Evolutionary conservation across 2,888 invertebrate genomes (phyloP).

Genomic region (Gastracanthus pulcherrimus): DNA sequence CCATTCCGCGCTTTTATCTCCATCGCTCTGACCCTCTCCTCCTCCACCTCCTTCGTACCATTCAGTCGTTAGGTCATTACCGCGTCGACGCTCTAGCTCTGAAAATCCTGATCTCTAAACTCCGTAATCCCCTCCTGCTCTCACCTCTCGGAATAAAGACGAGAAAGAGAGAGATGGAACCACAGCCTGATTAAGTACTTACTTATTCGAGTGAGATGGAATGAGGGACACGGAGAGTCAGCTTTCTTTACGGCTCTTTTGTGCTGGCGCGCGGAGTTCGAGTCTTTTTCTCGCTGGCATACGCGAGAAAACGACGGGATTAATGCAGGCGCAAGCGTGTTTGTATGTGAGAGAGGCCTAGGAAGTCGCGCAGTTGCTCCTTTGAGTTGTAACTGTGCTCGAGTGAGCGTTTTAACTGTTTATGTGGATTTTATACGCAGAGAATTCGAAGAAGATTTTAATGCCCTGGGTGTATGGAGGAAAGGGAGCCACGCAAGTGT

Average conservation of each 20-base stretch:
- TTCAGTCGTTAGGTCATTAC: conserved; percentile 34
- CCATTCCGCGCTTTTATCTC: conserved; percentile 32
- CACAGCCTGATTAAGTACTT: neutral
- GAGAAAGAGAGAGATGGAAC: neutral
- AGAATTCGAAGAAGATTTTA: neutral
- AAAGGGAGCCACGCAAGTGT: neutral
- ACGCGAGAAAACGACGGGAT: neutral
- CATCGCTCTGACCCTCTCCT: conserved; percentile 46
- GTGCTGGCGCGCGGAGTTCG: neutral
- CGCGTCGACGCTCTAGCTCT: neutral
- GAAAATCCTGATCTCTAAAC: conserved; percentile 23
- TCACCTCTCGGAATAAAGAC: conserved; percentile 1
- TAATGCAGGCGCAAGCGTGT: neutral
- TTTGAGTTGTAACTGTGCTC: neutral
- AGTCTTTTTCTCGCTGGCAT: neutral
- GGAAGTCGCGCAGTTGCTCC: neutral
- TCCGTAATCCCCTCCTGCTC: neutral
- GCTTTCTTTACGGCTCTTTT: conserved; percentile 37
- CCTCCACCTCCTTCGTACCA: conserved; percentile 6
- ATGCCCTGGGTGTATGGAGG: neutral
- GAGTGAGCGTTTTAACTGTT: conserved; percentile 6
- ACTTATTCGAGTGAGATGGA: too few relatives aligned
- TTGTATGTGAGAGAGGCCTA: neutral
- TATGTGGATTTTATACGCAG: neutral
- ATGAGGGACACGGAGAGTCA: neutral